A percentile compares a stretch with the other conserved stretches of the same genome.
phyloP scores from a whole-genome alignment of 2,888 invertebrate species.

The Pteria penguin region DNA sequence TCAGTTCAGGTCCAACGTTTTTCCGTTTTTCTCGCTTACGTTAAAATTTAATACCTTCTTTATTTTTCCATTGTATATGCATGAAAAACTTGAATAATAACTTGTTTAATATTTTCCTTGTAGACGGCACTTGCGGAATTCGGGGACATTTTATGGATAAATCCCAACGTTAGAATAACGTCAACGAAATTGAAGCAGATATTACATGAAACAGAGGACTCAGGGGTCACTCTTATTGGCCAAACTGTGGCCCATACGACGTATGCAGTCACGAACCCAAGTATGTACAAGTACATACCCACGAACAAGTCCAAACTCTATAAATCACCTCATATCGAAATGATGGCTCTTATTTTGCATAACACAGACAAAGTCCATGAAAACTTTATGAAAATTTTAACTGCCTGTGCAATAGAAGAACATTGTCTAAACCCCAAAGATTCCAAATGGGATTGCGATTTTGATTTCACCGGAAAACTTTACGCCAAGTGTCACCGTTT shows the following conservation, averaged over 20 bases:
- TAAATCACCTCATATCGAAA: conserved; percentile 66
- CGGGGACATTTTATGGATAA: conserved; percentile 76
- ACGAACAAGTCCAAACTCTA: conserved; percentile 66
- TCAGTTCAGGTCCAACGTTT: too few species aligned
- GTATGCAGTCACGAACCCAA: conserved; percentile 70
- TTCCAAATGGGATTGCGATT: conserved; percentile 59
- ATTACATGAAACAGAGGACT: conserved; percentile 66
- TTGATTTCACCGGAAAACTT: conserved; percentile 54
- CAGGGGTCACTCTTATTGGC: conserved; percentile 65
- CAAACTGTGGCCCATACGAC: conserved; percentile 62
- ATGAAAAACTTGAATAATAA: neutral
- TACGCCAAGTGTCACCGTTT: conserved; percentile 76
- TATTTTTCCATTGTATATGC: too few species aligned
- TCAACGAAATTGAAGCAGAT: conserved; percentile 60
- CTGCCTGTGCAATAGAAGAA: conserved; percentile 76
- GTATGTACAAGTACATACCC: conserved; percentile 74
- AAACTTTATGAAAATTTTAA: conserved; percentile 74
- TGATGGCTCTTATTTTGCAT: conserved; percentile 72
- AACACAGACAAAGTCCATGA: conserved; percentile 68
- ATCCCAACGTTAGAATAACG: conserved; percentile 60
- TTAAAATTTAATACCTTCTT: too few species aligned
- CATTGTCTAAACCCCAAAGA: conserved; percentile 76
- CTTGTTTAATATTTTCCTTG: conserved; percentile 30
- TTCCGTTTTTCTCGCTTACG: too few species aligned
- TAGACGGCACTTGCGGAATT: conserved; percentile 74